These are phyloP conservation scores for Holothuria leucospilota DNA, from an alignment of 53 echinoderm and acorn worm genomes.

Conservation along the genomic window DNA sequence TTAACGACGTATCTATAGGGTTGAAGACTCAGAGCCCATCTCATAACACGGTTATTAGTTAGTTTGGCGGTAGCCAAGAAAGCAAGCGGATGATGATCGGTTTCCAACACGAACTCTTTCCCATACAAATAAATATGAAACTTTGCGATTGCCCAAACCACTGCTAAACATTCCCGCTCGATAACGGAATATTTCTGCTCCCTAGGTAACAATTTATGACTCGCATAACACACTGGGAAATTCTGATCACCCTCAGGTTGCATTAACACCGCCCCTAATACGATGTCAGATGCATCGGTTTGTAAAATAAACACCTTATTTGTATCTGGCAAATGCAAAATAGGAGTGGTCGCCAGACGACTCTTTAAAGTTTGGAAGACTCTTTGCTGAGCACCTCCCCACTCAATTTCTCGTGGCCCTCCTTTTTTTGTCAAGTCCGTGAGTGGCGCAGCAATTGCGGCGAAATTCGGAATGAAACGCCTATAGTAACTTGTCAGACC, in stretches of 20 bases:
- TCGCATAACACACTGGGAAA: conserved; percentile 35
- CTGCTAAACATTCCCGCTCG: conserved; percentile 60
- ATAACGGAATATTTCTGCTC: conserved; percentile 48
- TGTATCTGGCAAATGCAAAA: conserved; percentile 38
- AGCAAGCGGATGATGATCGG: conserved; percentile 23
- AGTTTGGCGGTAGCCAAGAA: conserved; percentile 1
- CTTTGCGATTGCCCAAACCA: conserved; percentile 56
- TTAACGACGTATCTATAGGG: conserved; percentile 24
- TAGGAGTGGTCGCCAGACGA: too few species aligned
- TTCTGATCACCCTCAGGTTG: conserved; percentile 22
- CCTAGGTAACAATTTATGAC: conserved; percentile 33
- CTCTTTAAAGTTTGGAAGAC: too few species aligned
- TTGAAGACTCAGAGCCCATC: conserved; percentile 49
- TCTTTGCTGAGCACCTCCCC: too few species aligned
- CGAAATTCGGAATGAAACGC: too few species aligned
- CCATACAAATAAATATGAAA: conserved; percentile 54
- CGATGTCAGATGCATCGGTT: conserved; percentile 44
- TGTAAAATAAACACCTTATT: conserved; percentile 31
- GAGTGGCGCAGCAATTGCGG: too few species aligned
- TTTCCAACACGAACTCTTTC: conserved; percentile 39
- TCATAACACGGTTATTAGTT: conserved; percentile 28
- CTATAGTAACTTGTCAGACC: too few species aligned
- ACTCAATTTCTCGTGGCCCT: too few species aligned
- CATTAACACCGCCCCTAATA: conserved; percentile 48
- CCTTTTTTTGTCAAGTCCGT: too few species aligned